Evolutionary conservation across 2,888 invertebrate species (phyloP).

Genomic region (Lepidocyrtoides sp.): DNA sequence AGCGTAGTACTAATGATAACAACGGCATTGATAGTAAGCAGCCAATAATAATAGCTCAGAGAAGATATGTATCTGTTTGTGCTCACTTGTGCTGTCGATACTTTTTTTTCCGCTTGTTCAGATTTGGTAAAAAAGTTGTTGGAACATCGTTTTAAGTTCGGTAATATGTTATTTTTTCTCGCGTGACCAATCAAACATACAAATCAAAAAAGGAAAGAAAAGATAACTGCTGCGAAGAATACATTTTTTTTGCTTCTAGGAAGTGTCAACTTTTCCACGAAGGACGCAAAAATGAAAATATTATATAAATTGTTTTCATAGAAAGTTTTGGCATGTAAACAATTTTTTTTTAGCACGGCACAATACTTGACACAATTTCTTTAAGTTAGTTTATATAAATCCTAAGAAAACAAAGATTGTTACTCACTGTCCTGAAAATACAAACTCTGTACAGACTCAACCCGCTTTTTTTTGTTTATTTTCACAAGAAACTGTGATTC

Average conservation of each 20-base stretch:
- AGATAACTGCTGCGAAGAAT: not conserved
- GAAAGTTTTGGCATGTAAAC: no score
- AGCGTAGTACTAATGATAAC: not conserved
- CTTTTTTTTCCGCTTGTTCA: not conserved
- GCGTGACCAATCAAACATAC: constrained; percentile 13
- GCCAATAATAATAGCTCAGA: constrained; percentile 48
- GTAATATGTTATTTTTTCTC: not conserved
- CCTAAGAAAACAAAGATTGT: not conserved
- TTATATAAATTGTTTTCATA: no score
- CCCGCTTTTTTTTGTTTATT: not conserved
- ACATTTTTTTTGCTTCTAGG: no score
- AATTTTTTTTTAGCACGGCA: no score
- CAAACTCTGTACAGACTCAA: not conserved
- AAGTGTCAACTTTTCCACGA: not conserved
- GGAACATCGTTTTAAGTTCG: constrained; percentile 14
- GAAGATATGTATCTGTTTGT: constrained; percentile 48
- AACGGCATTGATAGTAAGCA: no score
- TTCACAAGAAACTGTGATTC: not conserved
- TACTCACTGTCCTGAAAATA: constrained; percentile 10
- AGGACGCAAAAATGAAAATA: not conserved
- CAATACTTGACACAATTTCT: no score
- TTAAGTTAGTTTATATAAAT: no score
- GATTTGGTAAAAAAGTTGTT: not conserved
- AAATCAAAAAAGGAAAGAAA: not conserved
- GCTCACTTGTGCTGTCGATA: not conserved